Base-by-base conservation (phyloP, 2,888 invertebrate species). In the Ceratothoa steindachneri region DNA sequence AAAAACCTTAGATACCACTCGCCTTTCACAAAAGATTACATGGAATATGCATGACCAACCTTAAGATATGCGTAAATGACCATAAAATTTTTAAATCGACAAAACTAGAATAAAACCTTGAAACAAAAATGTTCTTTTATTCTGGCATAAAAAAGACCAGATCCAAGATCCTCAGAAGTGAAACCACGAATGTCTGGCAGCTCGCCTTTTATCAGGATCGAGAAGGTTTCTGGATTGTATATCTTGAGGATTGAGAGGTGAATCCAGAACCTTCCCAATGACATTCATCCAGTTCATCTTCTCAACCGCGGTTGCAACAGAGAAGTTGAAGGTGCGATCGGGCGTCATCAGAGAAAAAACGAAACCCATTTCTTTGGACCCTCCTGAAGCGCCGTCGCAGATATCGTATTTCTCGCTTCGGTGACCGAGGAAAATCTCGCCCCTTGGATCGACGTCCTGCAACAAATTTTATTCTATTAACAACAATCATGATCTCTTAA, bases 171-270 rank as follows among this genome's bases (percentile, higher is more conserved):
- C 15, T 7, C 24, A 60, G 27, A 60, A 60, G 27, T 60, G 60
- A 24, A 60, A 60, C 60, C 60, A 60, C n/a, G 60, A 60, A 3
- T 60, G 60, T 24, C 60, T n/a, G 27, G 60, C n/a, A 7, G 60
- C 24, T 24, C 60, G 19, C 2, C 3, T 60, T 60, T 60, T 60
- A 60, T n/a, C 12, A 24, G 60, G 60, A 24, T 60, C 60, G 22
- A 60, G 60, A 60, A 60, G 60, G 27, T 12, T 24, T 60, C 60
- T 60, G 60, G 22, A 60, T 3, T 60, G 60, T 2, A 60, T 24
- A 24, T 60, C 60, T 3, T 60, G 60, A 15, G 60, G 19, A 3
- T 24, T 24, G 22, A 60, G 24, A 2, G 60, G 60, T 2, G 60
- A 22, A 24, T n/a, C 60, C 19, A 60, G 12, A 1, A 60, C 24